phyloP scores from a whole-genome alignment of 2,113 vertebrate genomes.

The Corythaeola cristata region DNA sequence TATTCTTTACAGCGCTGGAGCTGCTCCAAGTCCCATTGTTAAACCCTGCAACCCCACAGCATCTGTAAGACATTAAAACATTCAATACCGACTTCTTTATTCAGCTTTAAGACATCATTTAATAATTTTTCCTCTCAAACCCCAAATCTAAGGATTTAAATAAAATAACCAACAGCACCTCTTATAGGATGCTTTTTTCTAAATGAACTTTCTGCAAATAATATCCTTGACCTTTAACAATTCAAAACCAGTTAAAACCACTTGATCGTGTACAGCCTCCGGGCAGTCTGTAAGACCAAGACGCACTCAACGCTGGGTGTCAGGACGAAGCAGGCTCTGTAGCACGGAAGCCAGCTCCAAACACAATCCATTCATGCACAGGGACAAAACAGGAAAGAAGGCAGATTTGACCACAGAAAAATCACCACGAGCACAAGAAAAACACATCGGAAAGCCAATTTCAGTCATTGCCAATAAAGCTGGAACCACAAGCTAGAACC shows the following conservation, averaged over 20 bases:
- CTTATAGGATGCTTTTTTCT: not conserved
- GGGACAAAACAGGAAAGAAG: not conserved
- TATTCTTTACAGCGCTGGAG: constrained; percentile 48
- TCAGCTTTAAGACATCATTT: constrained; percentile 31
- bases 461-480: not conserved
- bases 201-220: not conserved
- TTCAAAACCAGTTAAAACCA: not conserved
- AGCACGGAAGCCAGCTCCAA: not conserved
- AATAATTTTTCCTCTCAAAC: not conserved
- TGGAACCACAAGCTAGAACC: not conserved
- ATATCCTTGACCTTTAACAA: not conserved
- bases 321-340: not conserved
- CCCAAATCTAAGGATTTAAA: not conserved
- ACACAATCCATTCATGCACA: not conserved
- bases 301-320: fast-evolving
- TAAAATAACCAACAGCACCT: not conserved
- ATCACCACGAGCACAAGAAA: not conserved
- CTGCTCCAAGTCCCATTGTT: constrained; percentile 55
- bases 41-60: constrained; percentile 30
- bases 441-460: not conserved
- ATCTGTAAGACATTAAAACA: constrained; percentile 53
- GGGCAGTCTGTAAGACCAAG: not conserved
- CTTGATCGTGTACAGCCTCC: not conserved
- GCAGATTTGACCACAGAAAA: not conserved
- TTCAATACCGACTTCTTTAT: constrained; percentile 25